Evolutionary conservation across 2,797 vertebrate genomes (phyloP), one percentile per base, ranked within the genome.

Genomic region (Microhierax caerulescens): DNA sequence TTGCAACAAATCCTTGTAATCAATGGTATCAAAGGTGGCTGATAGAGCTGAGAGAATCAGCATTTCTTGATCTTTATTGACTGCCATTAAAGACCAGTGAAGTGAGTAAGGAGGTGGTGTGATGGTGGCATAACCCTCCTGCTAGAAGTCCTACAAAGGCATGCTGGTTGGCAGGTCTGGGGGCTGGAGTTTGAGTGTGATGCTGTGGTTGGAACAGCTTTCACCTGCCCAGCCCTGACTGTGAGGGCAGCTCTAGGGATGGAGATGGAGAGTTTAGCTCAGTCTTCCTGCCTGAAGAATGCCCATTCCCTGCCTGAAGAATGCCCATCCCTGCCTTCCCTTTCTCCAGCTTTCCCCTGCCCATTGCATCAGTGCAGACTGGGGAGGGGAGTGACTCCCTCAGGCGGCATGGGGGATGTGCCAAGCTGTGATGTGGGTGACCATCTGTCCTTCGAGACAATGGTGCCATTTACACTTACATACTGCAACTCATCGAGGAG

Each of bases 1-100:
- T 89, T 68, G 94, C 34, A 61, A 88, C 54, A 96, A 90, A 84
- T 67, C 67, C 76, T 85, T 86, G 74, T 68, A 94, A 96, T 93
- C 89, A 74, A 9, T 53, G 37, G 30, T 89, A 54, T 68, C 32
- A 88, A 74, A 94, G 61, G 64, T 8, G 41, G 57, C 17, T 3
- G 28, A 76, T 20, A 60, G 83, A 82, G 81, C 78, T 86, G 57
- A 94, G 67, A 60, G 50, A 88, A 74, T 88, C 75, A 51, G 48
- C 27, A 9, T 5, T 4, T 3, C 73, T 95, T 95, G 82, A 77
- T 92, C 91, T 79, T 82, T 74, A 81, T 45, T 85, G 72, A 36
- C 50, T 93, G 72, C 54, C 19, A 19, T 64, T 48, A 64, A 53
- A 79, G 78, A 28, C 34, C 4, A 12, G 39, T 53, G 78, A 47